phyloP scores from a whole-genome alignment of 2,797 vertebrate genomes.

The Lagorchestes hirsutus region DNA sequence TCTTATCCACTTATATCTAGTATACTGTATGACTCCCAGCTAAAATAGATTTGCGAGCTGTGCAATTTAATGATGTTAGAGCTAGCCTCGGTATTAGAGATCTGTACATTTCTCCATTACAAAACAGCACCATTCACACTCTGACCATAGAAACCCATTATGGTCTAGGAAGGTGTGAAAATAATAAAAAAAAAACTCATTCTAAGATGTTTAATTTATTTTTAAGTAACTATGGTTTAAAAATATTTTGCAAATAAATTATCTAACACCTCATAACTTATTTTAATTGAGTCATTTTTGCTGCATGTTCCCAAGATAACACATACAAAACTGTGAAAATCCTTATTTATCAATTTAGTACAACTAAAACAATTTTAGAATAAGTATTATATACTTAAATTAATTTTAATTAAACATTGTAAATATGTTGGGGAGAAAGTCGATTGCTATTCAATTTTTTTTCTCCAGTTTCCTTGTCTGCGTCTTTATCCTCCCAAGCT shows the following conservation, averaged over 20 bases:
- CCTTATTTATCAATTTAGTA: constrained; percentile 11
- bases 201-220: neutral
- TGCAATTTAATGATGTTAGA: neutral
- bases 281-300: constrained; percentile 47
- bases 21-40: neutral
- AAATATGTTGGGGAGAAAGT: neutral
- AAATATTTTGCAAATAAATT: constrained; percentile 12
- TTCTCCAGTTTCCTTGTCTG: neutral
- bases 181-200: neutral
- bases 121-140: neutral
- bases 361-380: neutral
- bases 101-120: neutral
- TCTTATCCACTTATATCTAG: neutral
- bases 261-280: constrained; percentile 25
- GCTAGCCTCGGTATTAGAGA: neutral
- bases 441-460: neutral
- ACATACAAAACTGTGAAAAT: constrained; percentile 25
- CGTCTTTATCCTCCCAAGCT: neutral
- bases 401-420: neutral
- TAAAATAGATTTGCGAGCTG: constrained; percentile 37
- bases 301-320: constrained; percentile 33
- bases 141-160: neutral
- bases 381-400: neutral
- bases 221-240: neutral
- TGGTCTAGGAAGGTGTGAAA: constrained; percentile 18